Evolutionary conservation across 2,113 vertebrate genomes (phyloP).

Genomic region (Columbina picui): DNA sequence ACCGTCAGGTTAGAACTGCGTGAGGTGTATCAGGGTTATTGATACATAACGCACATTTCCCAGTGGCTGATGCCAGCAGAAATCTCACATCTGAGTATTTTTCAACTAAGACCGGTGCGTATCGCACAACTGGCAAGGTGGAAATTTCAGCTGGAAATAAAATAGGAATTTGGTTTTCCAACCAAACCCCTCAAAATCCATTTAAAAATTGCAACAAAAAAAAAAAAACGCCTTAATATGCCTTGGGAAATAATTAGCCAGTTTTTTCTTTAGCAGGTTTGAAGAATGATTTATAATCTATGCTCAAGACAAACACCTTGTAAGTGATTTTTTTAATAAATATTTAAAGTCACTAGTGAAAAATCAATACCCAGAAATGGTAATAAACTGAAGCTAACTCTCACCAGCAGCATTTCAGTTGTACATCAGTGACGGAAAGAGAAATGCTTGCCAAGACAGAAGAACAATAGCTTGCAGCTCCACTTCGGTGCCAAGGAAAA

Average conservation of each 20-base stretch:
- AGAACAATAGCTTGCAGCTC: slow-evolving; percentile 34
- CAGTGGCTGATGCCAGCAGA: background rate
- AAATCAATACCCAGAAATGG: background rate
- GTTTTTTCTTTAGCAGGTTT: background rate
- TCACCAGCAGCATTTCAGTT: background rate
- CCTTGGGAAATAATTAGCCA: background rate
- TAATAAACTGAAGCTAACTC: background rate
- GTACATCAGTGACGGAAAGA: background rate
- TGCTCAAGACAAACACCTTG: background rate
- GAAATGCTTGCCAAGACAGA: background rate
- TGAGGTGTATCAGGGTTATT: background rate
- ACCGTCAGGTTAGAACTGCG: background rate
- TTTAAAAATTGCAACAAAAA: background rate
- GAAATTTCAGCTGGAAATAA: background rate
- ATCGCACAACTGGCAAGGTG: background rate
- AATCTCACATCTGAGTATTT: background rate
- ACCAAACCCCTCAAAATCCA: background rate
- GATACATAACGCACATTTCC: background rate
- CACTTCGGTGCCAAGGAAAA: slow-evolving; percentile 43
- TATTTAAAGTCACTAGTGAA: background rate
- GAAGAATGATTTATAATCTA: background rate
- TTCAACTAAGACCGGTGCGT: background rate
- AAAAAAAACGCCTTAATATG: background rate
- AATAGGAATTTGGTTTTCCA: background rate
- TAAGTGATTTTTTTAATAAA: background rate